Evolutionary conservation across 2,888 invertebrate genomes (phyloP), one percentile per base, ranked within the genome.

Genomic region (Nebria salina): DNA sequence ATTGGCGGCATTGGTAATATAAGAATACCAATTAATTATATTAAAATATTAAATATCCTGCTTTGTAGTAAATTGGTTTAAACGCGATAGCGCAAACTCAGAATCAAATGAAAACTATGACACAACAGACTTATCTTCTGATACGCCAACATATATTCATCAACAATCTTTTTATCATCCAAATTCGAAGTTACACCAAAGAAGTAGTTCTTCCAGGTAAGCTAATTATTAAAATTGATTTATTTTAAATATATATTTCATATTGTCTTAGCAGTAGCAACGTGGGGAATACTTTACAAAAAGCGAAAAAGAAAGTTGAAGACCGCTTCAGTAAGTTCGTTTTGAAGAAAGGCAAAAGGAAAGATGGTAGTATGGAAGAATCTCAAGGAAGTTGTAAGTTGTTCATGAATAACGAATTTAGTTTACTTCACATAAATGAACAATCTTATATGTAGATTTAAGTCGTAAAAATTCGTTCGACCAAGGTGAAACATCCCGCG

Each of bases 331-430:
- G 93, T 86, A 93, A 95, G 88, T 94, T 96, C 85, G 95, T 96
- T 8, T 91, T 96, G 76, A 96, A 96, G 87, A 95, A 95, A 87
- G 94, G 94, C 15, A 97, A 97, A 87, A 97, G 96, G 88, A 95
- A 97, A 89, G 94, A 96, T 87, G 95, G 95, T 26, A 97, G 96
- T 86, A 92, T 94, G 83, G 97, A 97, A 89, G 97, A 98, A 88
- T 92, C 94, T 1, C 93, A 94, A 82, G 95, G 95, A 84, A 93
- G 93, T 86, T 93, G 94, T 94, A 89, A 92, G 93, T 75, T 34
- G 25, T 72, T 26, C 42, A 7, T 72, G n/a, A 43, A 43, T 20
- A 42, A 73, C 13, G 42, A 13, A n/a, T 41, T 15, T 15, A 73
- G 41, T 41, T 34, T 11, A 54, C 54, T 41, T 34, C 1, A 54